Base-by-base conservation (phyloP, 2,888 invertebrate species). In the Microplitis manilae region DNA sequence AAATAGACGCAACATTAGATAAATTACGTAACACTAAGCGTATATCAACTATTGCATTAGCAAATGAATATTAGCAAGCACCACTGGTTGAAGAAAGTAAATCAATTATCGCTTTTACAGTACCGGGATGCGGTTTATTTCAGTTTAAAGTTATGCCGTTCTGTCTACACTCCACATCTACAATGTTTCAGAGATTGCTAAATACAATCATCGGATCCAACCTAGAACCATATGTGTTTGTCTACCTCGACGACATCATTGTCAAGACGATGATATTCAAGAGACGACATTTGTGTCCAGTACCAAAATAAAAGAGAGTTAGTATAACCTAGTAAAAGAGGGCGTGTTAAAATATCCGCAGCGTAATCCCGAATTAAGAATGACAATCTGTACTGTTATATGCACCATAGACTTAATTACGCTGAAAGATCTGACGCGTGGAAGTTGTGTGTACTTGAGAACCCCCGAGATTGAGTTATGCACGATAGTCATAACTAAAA, bases 61-160 rank as follows among this genome's bases (percentile, higher is more conserved):
- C 64, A 8, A 73, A 62, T 5, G 79, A 76, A 0, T 80, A 80
- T 50, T 80, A 79, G 80, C 85, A 87, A 73, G 79, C 87, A 39
- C 84, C 84, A 6, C 60, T 83, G 64, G 30, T 74, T 17, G 0
- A 77, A 80, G 73, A 69, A 0, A 83, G 82, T 20, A 65, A 79
- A 13, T 78, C 78, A 15, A 78, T 81, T 5, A 87, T 86, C 6
- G 86, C 87, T 2, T 87, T 87, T 70, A 83, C 84, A 0, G 83
- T 86, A 2, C 86, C 86, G 0, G 79, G 78, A 8, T 64, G 83
- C 8, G 85, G 87, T 0, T 74, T 84, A 38, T 85, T 77, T 64
- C 83, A 87, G 6, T 89, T 87, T 67, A 78, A 62, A 1, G 79
- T 83, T 0, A 80, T 87, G 83, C 86, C 87, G 0, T 86, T 87